Conservation (phyloP, 2,888 invertebrate species). For the Alcis repandata region DNA sequence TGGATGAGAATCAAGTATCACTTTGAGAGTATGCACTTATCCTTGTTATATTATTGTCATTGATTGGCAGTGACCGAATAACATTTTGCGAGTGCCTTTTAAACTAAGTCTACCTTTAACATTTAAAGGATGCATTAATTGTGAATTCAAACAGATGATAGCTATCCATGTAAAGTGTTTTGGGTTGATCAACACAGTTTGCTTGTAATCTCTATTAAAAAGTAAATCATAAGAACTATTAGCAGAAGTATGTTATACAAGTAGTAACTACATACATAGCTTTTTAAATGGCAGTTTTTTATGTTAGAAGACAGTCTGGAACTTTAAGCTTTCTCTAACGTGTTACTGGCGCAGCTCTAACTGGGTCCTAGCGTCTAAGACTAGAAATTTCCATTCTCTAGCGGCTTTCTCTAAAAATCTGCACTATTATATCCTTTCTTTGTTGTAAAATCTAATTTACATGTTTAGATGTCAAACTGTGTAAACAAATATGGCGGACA, state of each 20-base stretch:
- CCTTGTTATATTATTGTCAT: not conserved
- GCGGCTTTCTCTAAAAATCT: not conserved
- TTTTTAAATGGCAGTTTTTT: not conserved
- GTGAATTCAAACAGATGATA: conserved; percentile 6
- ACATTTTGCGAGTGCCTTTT: conserved; percentile 4
- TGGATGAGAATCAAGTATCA: not conserved
- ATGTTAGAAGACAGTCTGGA: not conserved
- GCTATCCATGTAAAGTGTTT: not conserved
- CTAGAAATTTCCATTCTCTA: not conserved
- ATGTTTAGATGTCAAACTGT: not conserved
- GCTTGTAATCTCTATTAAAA: conserved; percentile 4
- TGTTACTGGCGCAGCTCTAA: not conserved
- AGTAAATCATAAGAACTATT: not conserved
- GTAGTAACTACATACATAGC: not conserved
- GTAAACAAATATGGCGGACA: no score
- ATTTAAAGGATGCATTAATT: conserved; percentile 4
- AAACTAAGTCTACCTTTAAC: not conserved
- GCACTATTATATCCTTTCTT: not conserved
- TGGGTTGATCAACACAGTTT: not conserved
- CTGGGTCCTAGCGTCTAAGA: not conserved
- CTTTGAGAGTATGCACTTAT: not conserved
- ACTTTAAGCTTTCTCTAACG: not conserved
- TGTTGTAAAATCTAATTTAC: not conserved
- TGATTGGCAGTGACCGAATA: not conserved
- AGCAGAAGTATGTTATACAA: no score